These are phyloP conservation scores for Caenorhabditis becei DNA, from an alignment of 2,888 invertebrate genomes.

Conservation along the genomic window DNA sequence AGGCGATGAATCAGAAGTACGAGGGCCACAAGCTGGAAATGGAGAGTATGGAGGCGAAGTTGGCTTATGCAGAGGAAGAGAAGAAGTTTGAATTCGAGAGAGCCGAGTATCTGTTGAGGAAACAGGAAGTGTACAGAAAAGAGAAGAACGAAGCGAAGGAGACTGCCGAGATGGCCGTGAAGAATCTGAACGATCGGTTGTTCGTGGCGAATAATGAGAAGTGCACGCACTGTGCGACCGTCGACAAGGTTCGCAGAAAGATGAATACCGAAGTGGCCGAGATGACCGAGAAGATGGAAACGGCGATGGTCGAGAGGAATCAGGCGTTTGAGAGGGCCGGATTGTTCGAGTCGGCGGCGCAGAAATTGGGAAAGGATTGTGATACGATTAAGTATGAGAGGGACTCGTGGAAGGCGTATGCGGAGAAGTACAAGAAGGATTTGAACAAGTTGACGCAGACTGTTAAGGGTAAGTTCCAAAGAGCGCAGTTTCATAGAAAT, in stretches of 20 bases:
- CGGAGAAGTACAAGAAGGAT: slow-evolving; percentile 35
- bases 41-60: slow-evolving; percentile 12
- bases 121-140: slow-evolving; percentile 2
- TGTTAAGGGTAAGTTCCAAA: slow-evolving; percentile 8
- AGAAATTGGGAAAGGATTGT: slow-evolving; percentile 31
- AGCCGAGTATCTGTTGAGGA: slow-evolving; percentile 32
- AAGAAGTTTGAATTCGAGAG: slow-evolving; percentile 33
- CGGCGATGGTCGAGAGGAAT: slow-evolving; percentile 20
- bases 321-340: slow-evolving; percentile 19
- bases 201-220: slow-evolving; percentile 52
- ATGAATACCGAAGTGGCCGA: slow-evolving; percentile 47
- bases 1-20: slow-evolving; percentile 5
- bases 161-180: slow-evolving; percentile 26
- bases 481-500: neutral
- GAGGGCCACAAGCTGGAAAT: slow-evolving; percentile 21
- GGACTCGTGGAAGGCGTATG: slow-evolving; percentile 36
- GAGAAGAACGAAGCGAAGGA: slow-evolving; percentile 27
- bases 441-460: slow-evolving; percentile 13
- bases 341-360: slow-evolving; percentile 22
- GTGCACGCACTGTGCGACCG: slow-evolving; percentile 54
- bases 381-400: slow-evolving; percentile 51
- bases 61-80: slow-evolving; percentile 19
- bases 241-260: slow-evolving; percentile 27
- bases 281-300: slow-evolving; percentile 27
- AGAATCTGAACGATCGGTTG: slow-evolving; percentile 49